Conservation (phyloP, 2,797 vertebrate genomes). For the Parauchenoglanis punctatus region DNA sequence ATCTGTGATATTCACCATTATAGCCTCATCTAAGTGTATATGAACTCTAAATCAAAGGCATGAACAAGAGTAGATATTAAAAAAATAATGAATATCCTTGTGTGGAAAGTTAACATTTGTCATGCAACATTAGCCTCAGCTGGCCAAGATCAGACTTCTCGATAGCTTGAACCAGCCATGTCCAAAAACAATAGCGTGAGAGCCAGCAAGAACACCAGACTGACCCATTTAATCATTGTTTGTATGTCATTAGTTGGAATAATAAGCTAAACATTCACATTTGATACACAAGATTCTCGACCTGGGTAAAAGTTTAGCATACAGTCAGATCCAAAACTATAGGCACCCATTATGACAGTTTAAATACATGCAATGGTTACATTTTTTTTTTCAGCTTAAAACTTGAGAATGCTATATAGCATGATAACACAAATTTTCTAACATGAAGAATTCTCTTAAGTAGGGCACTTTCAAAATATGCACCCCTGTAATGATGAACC, state of each 20-base stretch:
- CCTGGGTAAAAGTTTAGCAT: background rate
- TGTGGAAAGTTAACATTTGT: conserved; percentile 28
- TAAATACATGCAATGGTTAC: background rate
- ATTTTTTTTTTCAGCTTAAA: background rate
- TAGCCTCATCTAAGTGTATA: background rate
- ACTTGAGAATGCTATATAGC: background rate
- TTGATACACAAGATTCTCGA: background rate
- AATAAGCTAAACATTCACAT: conserved; percentile 11
- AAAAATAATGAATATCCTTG: background rate
- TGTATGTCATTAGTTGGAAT: conserved; percentile 16
- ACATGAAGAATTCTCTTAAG: background rate
- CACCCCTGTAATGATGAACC: background rate
- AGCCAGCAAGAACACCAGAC: conserved; percentile 5
- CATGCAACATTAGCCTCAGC: conserved; percentile 29
- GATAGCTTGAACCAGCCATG: background rate
- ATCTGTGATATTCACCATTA: background rate
- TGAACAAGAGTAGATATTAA: background rate
- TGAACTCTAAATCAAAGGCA: conserved; percentile 5
- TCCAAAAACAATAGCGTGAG: conserved; percentile 34
- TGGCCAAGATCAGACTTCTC: conserved; percentile 16
- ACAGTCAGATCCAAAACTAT: background rate
- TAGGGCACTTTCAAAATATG: background rate
- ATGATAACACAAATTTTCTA: background rate
- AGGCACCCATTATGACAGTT: background rate
- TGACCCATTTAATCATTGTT: conserved; percentile 16